Evolutionary conservation across 2,797 vertebrate species (phyloP), one percentile per base, ranked within the genome.

Genomic region (Spizella passerina): DNA sequence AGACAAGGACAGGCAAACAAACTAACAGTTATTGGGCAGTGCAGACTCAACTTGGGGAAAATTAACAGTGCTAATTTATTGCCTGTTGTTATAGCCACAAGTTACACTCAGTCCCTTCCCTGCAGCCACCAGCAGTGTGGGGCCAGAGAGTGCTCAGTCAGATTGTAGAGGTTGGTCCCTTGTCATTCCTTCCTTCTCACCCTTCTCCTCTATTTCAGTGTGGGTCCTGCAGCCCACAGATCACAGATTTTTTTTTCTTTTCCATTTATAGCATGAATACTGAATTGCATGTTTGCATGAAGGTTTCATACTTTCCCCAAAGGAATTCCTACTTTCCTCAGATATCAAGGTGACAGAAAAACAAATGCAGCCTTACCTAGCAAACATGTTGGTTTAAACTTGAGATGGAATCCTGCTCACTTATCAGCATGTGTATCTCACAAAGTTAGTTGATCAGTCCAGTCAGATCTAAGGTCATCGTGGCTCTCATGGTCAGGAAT

Each of bases 41-140:
- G 19, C 18, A 61, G 29, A 27, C n/a, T 72, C 1, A 0, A 16
- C 17, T 26, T 47, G 41, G 23, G 14, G 32, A 53, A 76, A 52
- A 44, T 41, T n/a, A 21, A 12, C 36, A 52, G 29, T 82, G 16
- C 12, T 9, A 24, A 27, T 69, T 41, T 61, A 23, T 49, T 72
- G 7, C 3, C 44, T 1, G 1, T 43, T 76, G 13, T 22, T n/a
- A 7, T 16, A 71, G 63, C 19, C 30, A 36, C 22, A 36, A 36
- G 10, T 49, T 76, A 27, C 11, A n/a, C 11, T 60, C 22, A 34
- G 24, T n/a, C 21, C 8, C 38, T 80, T 86, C 17, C 1, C 2
- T 65, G n/a, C 10, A 2, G 20, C 55, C 41, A 4, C 10, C 5
- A 7, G 27, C 23, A 55, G 14, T 1, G 1, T 18, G 18, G 12